Conservation (phyloP, 2,797 vertebrate genomes). For the Typhlichthys eigenmanni region DNA sequence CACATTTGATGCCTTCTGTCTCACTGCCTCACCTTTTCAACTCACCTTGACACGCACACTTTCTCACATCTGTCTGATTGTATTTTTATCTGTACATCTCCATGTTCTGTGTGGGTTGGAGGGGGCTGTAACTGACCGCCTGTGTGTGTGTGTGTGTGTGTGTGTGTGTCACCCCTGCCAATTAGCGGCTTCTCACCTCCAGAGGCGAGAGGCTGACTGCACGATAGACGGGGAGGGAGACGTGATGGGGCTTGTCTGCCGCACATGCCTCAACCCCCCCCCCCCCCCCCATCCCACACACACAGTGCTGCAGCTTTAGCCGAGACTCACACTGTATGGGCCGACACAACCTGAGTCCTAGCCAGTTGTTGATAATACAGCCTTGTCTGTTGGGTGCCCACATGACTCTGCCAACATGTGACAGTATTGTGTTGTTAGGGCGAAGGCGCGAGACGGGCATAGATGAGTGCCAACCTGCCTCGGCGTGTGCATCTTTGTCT, state of each 20-base stretch:
- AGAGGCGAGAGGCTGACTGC: conserved; percentile 50
- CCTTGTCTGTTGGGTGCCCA: conserved; percentile 53
- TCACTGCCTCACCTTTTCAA: not conserved
- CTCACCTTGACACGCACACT: not conserved
- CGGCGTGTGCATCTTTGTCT: conserved; percentile 51
- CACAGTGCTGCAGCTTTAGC: not conserved
- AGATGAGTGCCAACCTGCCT: conserved; percentile 61
- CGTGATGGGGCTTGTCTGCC: conserved; percentile 63
- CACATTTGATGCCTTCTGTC: conserved; percentile 12
- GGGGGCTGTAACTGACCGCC: conserved; percentile 9
- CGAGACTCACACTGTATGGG: conserved; percentile 7
- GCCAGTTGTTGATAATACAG: conserved; percentile 63
- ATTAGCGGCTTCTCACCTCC: conserved; percentile 73
- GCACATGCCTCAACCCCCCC: conserved; percentile 55
- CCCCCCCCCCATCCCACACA: conserved; percentile 3
- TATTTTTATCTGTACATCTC: not conserved
- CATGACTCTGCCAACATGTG: conserved; percentile 56
- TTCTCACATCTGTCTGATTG: not conserved
- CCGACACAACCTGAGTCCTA: conserved; percentile 30
- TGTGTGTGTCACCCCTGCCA: conserved; percentile 59
- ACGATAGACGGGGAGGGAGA: conserved; percentile 53
- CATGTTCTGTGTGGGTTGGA: conserved; percentile 21
- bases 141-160: not conserved
- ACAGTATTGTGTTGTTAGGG: conserved; percentile 62
- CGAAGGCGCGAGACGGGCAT: conserved; percentile 59